Conservation (phyloP, 2,888 invertebrate genomes). For the Cheilosia urbana region DNA sequence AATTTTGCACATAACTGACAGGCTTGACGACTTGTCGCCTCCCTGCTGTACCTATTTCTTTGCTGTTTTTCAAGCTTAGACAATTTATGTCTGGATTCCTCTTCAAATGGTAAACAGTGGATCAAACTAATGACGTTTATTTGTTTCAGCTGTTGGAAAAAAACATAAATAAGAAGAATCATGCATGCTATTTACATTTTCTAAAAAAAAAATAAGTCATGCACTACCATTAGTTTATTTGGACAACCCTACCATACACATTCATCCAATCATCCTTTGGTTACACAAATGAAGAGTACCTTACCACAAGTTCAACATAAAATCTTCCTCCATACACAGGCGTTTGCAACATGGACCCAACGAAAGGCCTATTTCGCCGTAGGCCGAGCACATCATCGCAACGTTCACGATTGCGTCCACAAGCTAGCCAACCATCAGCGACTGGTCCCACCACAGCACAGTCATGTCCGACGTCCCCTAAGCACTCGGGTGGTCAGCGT, state of each 20-base stretch:
- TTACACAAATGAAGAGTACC: background rate
- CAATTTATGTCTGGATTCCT: background rate
- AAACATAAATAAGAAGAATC: slow-evolving; percentile 1
- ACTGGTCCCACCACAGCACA: slow-evolving; percentile 79
- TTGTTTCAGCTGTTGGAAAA: slow-evolving; percentile 12
- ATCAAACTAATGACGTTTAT: slow-evolving; percentile 7
- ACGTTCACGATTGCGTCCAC: slow-evolving; percentile 81
- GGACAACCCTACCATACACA: background rate
- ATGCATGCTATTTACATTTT: slow-evolving; percentile 2
- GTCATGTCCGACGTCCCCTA: slow-evolving; percentile 84
- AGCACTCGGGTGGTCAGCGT: slow-evolving; percentile 81
- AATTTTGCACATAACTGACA: background rate
- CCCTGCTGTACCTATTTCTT: background rate
- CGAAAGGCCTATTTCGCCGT: slow-evolving; percentile 83
- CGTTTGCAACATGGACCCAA: slow-evolving; percentile 83
- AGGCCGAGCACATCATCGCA: slow-evolving; percentile 82
- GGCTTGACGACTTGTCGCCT: background rate
- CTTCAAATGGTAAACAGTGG: background rate
- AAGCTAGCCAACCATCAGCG: slow-evolving; percentile 77
- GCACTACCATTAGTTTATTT: background rate
- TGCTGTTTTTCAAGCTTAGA: background rate
- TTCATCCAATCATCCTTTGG: background rate
- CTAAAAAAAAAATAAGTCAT: background rate
- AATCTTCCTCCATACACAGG: slow-evolving; percentile 77
- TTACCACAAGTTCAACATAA: background rate